These are phyloP conservation scores for Caretta caretta DNA, from an alignment of 2,113 vertebrate species.

Conservation along the genomic window DNA sequence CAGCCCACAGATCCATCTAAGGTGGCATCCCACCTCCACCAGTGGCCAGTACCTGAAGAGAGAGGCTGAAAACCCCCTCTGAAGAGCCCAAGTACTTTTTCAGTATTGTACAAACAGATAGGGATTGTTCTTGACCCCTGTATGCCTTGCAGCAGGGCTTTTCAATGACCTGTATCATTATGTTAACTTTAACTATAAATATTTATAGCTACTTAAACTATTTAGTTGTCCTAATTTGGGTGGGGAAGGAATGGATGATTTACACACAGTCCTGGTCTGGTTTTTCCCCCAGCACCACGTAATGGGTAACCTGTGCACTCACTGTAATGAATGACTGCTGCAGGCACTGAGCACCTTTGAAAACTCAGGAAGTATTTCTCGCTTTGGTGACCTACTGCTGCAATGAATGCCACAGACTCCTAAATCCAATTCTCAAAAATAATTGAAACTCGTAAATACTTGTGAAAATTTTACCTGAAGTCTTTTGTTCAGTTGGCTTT, in stretches of 20 bases:
- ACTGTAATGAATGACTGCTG: accelerated
- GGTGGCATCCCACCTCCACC: not conserved
- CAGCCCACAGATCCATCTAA: accelerated
- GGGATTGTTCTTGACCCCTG: not conserved
- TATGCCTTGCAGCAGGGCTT: accelerated
- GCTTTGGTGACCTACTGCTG: not conserved
- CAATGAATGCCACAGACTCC: not conserved
- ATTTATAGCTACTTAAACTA: not conserved
- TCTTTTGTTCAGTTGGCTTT: not conserved
- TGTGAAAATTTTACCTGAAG: not conserved
- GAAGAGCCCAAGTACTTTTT: accelerated
- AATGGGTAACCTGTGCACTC: accelerated
- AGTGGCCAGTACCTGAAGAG: not conserved
- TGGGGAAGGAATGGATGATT: not conserved
- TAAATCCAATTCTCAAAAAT: not conserved
- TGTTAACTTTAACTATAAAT: too few relatives aligned
- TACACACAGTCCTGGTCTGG: not conserved
- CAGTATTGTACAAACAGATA: accelerated
- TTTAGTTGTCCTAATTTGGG: accelerated
- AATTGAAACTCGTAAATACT: not conserved
- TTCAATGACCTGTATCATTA: not conserved
- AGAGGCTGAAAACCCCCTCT: not conserved
- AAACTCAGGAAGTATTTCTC: accelerated
- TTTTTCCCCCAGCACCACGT: too few relatives aligned
- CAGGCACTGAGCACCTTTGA: not conserved